Conservation (phyloP, 2,797 vertebrate species). For the Lemur catta region DNA sequence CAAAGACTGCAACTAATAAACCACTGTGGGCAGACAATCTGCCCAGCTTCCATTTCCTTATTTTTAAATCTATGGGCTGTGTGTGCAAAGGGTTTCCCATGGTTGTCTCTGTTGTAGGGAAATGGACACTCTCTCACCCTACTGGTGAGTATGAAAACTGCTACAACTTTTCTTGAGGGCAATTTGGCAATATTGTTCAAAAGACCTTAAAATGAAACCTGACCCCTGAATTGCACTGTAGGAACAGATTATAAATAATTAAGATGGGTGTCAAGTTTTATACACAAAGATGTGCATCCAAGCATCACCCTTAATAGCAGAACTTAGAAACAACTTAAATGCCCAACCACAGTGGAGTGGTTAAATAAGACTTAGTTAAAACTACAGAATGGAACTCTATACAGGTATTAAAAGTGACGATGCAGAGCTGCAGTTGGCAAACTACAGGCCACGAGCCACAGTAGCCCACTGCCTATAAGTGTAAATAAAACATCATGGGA, state of each 20-base stretch:
- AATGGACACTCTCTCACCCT: neutral
- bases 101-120: neutral
- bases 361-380: slow-evolving; percentile 6
- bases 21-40: neutral
- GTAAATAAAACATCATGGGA: neutral
- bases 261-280: neutral
- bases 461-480: neutral
- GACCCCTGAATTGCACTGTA: neutral
- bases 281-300: neutral
- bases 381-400: neutral
- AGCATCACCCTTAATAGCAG: neutral
- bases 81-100: neutral
- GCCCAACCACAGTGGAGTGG: neutral
- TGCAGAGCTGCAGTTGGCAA: neutral
- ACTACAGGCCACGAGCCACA: neutral
- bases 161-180: neutral
- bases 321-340: neutral
- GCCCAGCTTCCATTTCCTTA: neutral
- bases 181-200: neutral
- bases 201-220: neutral
- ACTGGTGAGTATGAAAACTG: neutral
- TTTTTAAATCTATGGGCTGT: neutral
- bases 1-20: neutral
- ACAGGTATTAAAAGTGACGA: neutral
- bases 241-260: neutral